Evolutionary conservation across 2,113 vertebrate genomes (phyloP).

Genomic region (Galemys pyrenaicus): DNA sequence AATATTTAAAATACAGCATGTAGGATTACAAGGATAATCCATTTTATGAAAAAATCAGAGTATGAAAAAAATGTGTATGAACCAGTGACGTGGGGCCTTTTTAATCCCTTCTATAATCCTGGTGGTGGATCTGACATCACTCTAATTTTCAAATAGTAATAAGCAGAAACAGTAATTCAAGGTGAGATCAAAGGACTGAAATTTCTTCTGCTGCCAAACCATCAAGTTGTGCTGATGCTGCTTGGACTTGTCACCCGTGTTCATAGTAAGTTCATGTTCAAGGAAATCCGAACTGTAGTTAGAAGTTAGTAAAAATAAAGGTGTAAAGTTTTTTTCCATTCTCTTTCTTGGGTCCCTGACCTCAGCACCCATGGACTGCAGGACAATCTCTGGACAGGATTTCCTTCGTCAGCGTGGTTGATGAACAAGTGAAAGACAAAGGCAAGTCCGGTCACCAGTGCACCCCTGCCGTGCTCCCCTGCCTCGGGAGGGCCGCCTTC

Average conservation of each 20-base stretch:
- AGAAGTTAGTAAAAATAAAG: not conserved
- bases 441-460: not conserved
- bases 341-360: not conserved
- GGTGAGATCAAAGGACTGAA: not conserved
- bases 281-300: not conserved
- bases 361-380: not conserved
- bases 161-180: not conserved
- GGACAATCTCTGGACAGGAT: not conserved
- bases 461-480: fast-evolving
- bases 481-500: no score
- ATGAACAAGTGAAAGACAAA: not conserved
- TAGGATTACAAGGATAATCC: not conserved
- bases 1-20: not conserved
- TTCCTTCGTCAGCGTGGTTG: not conserved
- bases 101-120: not conserved
- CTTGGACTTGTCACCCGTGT: not conserved
- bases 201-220: not conserved
- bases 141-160: not conserved
- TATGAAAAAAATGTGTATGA: not conserved
- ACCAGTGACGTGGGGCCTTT: not conserved
- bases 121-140: not conserved
- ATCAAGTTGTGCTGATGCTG: fast-evolving
- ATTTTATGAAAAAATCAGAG: not conserved
- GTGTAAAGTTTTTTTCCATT: not conserved
- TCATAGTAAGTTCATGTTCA: not conserved